Conservation (phyloP, 2,113 vertebrate genomes). For the Chaenogobius annularis region DNA sequence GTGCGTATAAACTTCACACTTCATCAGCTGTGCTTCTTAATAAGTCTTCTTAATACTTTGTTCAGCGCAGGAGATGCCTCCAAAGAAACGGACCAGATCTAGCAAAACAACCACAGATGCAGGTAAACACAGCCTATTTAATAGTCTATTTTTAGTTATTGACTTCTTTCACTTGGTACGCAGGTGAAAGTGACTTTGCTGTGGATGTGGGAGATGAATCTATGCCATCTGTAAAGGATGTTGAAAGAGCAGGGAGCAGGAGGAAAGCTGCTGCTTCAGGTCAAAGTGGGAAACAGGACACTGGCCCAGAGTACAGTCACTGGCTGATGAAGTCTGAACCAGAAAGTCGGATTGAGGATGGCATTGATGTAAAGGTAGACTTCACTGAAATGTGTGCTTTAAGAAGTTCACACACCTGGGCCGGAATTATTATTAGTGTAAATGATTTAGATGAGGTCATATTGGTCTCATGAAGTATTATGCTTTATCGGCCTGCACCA, state of each 20-base stretch:
- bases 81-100: constrained; percentile 64
- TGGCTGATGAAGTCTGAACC: constrained; percentile 99
- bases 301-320: constrained; percentile 52
- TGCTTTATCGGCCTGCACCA: no score
- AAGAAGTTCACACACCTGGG: neutral
- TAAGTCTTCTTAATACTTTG: neutral
- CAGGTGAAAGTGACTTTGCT: constrained; percentile 34
- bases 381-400: neutral
- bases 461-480: no score
- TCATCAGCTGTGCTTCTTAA: neutral
- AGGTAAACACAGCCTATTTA: constrained; percentile 54
- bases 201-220: constrained; percentile 30
- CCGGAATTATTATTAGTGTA: no score
- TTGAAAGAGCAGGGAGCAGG: constrained; percentile 21
- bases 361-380: constrained; percentile 89
- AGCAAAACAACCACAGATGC: constrained; percentile 37
- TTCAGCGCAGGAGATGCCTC: constrained; percentile 65
- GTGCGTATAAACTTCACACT: no score
- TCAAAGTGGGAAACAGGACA: constrained; percentile 36
- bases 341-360: constrained; percentile 90
- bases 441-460: no score
- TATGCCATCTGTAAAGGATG: constrained; percentile 15
- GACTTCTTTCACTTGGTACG: neutral
- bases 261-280: constrained; percentile 53
- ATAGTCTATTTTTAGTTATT: neutral